A percentile compares a stretch with the other conserved stretches of the same genome.
These are phyloP conservation scores for Hymenochirus boettgeri DNA, from an alignment of 2,113 vertebrate species.

Conservation along the genomic window DNA sequence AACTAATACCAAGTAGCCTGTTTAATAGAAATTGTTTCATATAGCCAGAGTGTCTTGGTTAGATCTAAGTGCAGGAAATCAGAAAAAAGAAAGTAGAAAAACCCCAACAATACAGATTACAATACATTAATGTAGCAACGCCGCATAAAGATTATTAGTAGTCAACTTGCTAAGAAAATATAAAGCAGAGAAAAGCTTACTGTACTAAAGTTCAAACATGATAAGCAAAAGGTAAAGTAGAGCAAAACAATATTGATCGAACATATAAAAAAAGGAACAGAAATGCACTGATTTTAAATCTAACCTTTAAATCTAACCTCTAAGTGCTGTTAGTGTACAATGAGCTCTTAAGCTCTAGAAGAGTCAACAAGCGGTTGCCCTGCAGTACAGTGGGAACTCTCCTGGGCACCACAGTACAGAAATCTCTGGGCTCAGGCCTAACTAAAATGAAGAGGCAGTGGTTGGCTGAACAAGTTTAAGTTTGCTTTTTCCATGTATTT, in stretches of 20 bases:
- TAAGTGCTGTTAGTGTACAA: constrained; percentile 43
- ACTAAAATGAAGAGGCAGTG: constrained; percentile 69
- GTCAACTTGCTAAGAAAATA: constrained; percentile 78
- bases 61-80: constrained; percentile 74
- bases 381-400: constrained; percentile 13
- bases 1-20: constrained; percentile 76
- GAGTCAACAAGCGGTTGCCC: constrained; percentile 26
- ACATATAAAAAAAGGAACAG: constrained; percentile 68
- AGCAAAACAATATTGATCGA: constrained; percentile 57
- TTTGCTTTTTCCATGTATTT: constrained; percentile 53
- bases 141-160: constrained; percentile 90
- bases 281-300: constrained; percentile 70
- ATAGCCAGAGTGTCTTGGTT: constrained; percentile 65
- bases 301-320: constrained; percentile 55
- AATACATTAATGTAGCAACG: constrained; percentile 84
- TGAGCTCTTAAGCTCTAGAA: constrained; percentile 50
- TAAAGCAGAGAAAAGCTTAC: constrained; percentile 76
- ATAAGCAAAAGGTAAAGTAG: constrained; percentile 55
- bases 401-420: constrained; percentile 32
- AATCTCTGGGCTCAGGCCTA: constrained; percentile 66
- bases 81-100: constrained; percentile 21
- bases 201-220: constrained; percentile 75
- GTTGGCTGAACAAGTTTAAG: constrained; percentile 65
- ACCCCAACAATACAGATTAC: constrained; percentile 69
- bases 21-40: constrained; percentile 70